Conservation (phyloP, 1,140 invertebrate species). For the Eurosta solidaginis region DNA sequence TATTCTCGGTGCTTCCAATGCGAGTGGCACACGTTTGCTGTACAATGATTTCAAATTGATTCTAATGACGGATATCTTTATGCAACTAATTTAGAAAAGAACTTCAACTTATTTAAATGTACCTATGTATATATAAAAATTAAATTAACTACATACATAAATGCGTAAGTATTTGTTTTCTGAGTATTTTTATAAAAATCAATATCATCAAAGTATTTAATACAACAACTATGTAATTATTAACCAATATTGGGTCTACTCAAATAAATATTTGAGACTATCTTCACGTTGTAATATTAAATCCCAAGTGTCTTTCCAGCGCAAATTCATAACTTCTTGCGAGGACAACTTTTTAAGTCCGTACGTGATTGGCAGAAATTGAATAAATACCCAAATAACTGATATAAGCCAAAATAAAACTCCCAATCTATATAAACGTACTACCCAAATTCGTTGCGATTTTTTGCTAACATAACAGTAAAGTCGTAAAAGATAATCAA, state of each 20-base stretch:
- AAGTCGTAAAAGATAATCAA: constrained; percentile 67
- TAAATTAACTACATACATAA: too few species aligned
- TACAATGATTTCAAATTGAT: too few species aligned
- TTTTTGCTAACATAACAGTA: constrained; percentile 36
- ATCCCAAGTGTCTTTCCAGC: constrained; percentile 93
- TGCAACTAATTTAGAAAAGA: too few species aligned
- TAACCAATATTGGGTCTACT: too few species aligned
- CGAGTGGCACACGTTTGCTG: too few species aligned
- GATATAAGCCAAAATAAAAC: constrained; percentile 70
- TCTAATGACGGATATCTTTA: too few species aligned
- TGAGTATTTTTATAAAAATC: too few species aligned
- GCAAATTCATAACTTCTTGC: constrained; percentile 74
- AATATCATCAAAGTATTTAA: neutral
- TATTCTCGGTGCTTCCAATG: neutral
- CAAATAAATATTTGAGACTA: neutral
- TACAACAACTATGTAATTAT: too few species aligned
- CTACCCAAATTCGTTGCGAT: constrained; percentile 60
- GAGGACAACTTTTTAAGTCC: constrained; percentile 75
- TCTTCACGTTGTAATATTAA: constrained; percentile 73
- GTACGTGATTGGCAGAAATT: constrained; percentile 83
- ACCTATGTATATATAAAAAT: too few species aligned
- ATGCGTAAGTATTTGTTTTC: too few species aligned
- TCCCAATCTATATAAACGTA: constrained; percentile 64
- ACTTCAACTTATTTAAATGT: too few species aligned
- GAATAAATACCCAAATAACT: constrained; percentile 74